phyloP scores from a whole-genome alignment of 2,888 invertebrate species.

The Erannis defoliaria region DNA sequence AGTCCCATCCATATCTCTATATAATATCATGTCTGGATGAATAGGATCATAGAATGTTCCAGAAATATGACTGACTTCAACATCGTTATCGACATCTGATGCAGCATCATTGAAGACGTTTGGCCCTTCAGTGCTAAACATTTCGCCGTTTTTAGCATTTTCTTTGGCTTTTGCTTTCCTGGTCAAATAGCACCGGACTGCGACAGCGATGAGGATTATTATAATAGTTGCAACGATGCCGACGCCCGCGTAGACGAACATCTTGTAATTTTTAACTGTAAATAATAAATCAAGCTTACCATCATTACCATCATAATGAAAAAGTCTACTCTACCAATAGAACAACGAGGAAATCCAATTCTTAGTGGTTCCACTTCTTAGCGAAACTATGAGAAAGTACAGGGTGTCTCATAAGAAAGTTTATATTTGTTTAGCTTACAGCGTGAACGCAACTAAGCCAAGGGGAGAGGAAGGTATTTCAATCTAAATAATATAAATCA shows the following conservation, averaged over 20 bases:
- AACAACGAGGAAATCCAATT: too few relatives aligned
- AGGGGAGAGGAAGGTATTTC: too few relatives aligned
- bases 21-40: conserved; percentile 81
- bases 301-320: not conserved
- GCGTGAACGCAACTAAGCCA: too few relatives aligned
- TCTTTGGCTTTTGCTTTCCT: conserved; percentile 57
- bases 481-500: too few relatives aligned
- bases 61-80: conserved; percentile 78
- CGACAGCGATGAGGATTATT: conserved; percentile 55
- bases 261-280: conserved; percentile 56
- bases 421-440: too few relatives aligned
- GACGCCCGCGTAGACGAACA: conserved; percentile 62
- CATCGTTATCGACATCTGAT: conserved; percentile 80
- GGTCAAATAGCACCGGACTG: conserved; percentile 63
- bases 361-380: too few relatives aligned
- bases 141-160: conserved; percentile 75
- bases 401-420: too few relatives aligned
- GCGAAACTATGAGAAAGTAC: too few relatives aligned
- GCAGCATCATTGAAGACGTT: conserved; percentile 77
- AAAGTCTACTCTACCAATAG: too few relatives aligned
- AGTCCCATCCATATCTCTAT: conserved; percentile 71
- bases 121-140: conserved; percentile 79
- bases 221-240: conserved; percentile 58
- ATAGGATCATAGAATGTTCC: conserved; percentile 80
- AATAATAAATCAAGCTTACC: conserved; percentile 44